Base-by-base conservation (phyloP, 2,797 vertebrate genomes). In the Cichlasoma orientale region DNA sequence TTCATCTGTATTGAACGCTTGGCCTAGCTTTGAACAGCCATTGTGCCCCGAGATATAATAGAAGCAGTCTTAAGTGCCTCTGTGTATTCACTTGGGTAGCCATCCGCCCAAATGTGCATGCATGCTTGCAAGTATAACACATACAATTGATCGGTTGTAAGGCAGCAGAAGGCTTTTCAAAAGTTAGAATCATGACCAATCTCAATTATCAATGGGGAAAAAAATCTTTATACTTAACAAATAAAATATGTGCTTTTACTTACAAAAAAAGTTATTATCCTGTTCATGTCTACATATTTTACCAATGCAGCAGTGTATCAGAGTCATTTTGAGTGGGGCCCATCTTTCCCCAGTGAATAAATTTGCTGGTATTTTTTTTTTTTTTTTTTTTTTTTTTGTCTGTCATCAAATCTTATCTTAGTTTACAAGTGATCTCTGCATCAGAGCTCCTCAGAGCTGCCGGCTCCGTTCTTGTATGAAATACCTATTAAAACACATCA, bases 31-130 rank as follows among this genome's bases (percentile, higher is more conserved):
- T 93, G 92, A 92, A 72, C 56, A 83, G 79, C 81, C 90, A 72
- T 86, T 94, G 72, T 88, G 84, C 88, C 90, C 84, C 75, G 21
- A 92, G 90, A 94, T 92, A 94, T 56, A 82, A 85, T 80, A 82
- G 80, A 58, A 81, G 81, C 86, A 25, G 68, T 82, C 82, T 89
- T 84, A 92, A 88, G 89, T 91, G 86, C 82, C 55, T 84, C 72
- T 83, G 83, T 84, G 77, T 72, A 75, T 86, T 80, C 88, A 84
- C 87, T 88, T 84, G 86, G 85, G 52, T 71, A 36, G 47, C 56
- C 82, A 61, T 78, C 79, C 41, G 23, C 23, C n/a, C 29, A 68
- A 82, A 84, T 82, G 69, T 72, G 66, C 83, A 82, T 50, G 29
- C 76, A 84, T 25, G 21, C 74, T 85, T 52, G 36, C 59, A 83